These are phyloP conservation scores for Australoheros scitulus DNA, from an alignment of 2,113 vertebrate genomes.

Conservation along the genomic window DNA sequence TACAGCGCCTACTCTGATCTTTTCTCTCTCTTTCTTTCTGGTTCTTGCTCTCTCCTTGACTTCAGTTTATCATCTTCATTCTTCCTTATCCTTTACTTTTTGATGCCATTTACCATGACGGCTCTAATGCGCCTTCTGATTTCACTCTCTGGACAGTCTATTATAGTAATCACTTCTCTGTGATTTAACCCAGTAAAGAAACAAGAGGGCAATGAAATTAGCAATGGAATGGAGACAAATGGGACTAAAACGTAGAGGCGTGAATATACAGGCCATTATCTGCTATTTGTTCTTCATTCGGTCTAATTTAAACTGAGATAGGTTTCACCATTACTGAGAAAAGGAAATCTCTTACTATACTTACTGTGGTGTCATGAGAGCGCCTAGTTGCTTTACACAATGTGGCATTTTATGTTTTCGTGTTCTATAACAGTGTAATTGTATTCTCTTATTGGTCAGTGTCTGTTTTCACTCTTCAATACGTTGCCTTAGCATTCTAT, in stretches of 20 bases:
- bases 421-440: not conserved
- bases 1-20: conserved; percentile 29
- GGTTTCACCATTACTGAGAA: not conserved
- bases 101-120: not conserved
- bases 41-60: not conserved
- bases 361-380: not conserved
- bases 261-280: not conserved
- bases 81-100: not conserved
- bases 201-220: not conserved
- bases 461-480: not conserved
- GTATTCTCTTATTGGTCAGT: not conserved
- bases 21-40: conserved; percentile 47
- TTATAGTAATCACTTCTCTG: not conserved
- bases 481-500: too few relatives aligned
- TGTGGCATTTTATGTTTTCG: not conserved
- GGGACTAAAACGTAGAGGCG: not conserved
- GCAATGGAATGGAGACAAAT: not conserved
- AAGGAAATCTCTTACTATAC: not conserved
- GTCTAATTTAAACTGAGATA: not conserved
- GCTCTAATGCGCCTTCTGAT: not conserved
- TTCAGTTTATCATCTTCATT: not conserved
- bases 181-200: conserved; percentile 4
- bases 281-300: not conserved
- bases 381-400: not conserved
- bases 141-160: not conserved